These are phyloP conservation scores for Tetragonula carbonaria DNA, from an alignment of 2,888 invertebrate species.

Conservation along the genomic window DNA sequence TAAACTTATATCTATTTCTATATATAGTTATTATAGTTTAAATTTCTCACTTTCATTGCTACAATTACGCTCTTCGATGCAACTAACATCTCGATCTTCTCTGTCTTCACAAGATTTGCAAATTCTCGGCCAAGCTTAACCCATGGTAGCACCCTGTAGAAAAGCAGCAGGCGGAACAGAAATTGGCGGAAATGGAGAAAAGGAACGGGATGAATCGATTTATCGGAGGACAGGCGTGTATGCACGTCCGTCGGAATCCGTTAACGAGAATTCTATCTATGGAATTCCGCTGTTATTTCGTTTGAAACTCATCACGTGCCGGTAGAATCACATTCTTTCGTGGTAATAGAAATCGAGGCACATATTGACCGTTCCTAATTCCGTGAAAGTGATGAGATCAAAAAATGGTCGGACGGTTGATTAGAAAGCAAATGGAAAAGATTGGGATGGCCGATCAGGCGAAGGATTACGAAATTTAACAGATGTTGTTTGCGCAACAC, in stretches of 20 bases:
- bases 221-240: conserved; percentile 42
- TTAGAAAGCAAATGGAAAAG: conserved; percentile 35
- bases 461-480: conserved; percentile 14
- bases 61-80: too few species aligned
- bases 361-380: conserved; percentile 27
- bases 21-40: too few species aligned
- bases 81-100: too few species aligned
- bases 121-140: too few species aligned
- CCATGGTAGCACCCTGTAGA: not conserved
- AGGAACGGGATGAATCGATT: conserved; percentile 62
- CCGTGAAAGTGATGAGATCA: not conserved
- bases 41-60: too few species aligned
- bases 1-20: too few species aligned
- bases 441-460: not conserved
- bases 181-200: conserved; percentile 55
- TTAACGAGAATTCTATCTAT: conserved; percentile 49
- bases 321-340: conserved; percentile 44
- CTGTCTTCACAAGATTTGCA: too few species aligned
- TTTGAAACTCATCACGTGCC: conserved; percentile 41
- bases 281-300: conserved; percentile 49
- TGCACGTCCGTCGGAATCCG: conserved; percentile 34
- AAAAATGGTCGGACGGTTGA: conserved; percentile 7
- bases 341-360: conserved; percentile 36
- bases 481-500: conserved; percentile 28
- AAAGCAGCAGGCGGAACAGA: conserved; percentile 36